Evolutionary conservation across 2,888 invertebrate species (phyloP).

Genomic region (Apotomis capreana): DNA sequence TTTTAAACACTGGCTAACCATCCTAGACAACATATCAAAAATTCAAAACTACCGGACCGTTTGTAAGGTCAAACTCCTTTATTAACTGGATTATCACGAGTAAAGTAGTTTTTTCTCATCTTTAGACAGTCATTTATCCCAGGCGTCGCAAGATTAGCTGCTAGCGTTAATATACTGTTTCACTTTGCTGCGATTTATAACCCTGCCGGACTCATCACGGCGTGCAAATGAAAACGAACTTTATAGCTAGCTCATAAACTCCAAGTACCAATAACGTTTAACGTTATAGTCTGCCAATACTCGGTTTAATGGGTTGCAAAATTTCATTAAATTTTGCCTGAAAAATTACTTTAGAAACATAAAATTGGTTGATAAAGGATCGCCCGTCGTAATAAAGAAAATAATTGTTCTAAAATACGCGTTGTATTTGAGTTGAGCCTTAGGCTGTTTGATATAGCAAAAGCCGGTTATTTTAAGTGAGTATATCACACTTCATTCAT

Average conservation of each 20-base stretch:
- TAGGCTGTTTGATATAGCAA: no score
- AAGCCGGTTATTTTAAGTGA: no score
- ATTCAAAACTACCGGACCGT: no score
- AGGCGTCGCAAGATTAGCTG: slow-evolving; percentile 7
- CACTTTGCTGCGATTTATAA: slow-evolving; percentile 59
- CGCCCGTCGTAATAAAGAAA: background rate
- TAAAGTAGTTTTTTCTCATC: background rate
- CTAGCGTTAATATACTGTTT: slow-evolving; percentile 26
- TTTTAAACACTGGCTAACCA: no score
- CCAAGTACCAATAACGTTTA: slow-evolving; percentile 64
- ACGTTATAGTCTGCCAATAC: slow-evolving; percentile 47
- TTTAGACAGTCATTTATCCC: slow-evolving; percentile 4
- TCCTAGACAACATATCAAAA: no score
- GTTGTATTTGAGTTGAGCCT: no score
- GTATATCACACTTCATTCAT: no score
- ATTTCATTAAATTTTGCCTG: slow-evolving; percentile 22
- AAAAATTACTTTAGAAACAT: slow-evolving; percentile 9
- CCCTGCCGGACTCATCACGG: slow-evolving; percentile 48
- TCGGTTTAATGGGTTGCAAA: slow-evolving; percentile 46
- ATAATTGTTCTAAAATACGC: no score
- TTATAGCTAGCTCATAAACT: slow-evolving; percentile 60
- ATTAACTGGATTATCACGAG: no score
- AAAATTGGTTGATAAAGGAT: background rate
- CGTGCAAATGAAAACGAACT: slow-evolving; percentile 59
- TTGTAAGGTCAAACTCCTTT: no score